These are phyloP conservation scores for Buphagus erythrorhynchus DNA, from an alignment of 2,797 vertebrate genomes.

Conservation along the genomic window DNA sequence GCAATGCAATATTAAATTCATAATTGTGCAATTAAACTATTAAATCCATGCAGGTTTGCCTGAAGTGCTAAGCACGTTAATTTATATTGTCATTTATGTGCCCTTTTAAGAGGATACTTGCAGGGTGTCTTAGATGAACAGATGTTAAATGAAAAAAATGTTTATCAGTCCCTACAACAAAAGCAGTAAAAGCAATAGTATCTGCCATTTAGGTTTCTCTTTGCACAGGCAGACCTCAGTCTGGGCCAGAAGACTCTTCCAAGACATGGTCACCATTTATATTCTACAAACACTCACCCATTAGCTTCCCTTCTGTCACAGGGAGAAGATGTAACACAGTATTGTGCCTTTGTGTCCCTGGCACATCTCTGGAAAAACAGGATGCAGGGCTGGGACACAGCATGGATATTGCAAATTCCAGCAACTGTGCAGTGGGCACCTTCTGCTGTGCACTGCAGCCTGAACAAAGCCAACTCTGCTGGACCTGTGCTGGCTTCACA, in stretches of 20 bases:
- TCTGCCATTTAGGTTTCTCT: background rate
- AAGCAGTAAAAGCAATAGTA: background rate
- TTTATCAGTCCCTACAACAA: background rate
- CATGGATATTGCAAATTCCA: background rate
- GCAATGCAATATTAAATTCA: background rate
- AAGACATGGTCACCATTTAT: background rate
- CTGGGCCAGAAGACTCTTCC: background rate
- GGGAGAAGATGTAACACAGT: background rate
- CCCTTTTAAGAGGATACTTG: background rate
- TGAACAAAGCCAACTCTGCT: background rate
- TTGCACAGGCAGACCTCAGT: background rate
- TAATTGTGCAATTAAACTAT: background rate
- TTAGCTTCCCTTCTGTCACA: background rate
- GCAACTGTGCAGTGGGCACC: background rate
- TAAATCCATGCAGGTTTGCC: background rate
- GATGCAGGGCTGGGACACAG: background rate
- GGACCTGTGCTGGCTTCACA: background rate
- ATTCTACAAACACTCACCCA: background rate
- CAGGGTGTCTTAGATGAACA: background rate
- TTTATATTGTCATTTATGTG: background rate
- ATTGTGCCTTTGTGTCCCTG: background rate
- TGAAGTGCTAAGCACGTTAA: background rate
- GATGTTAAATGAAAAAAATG: background rate
- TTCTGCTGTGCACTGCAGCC: rapidly evolving
- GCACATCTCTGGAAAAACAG: background rate